phyloP scores from a whole-genome alignment of 2,888 invertebrate species.

The Sarcophaga carnaria region DNA sequence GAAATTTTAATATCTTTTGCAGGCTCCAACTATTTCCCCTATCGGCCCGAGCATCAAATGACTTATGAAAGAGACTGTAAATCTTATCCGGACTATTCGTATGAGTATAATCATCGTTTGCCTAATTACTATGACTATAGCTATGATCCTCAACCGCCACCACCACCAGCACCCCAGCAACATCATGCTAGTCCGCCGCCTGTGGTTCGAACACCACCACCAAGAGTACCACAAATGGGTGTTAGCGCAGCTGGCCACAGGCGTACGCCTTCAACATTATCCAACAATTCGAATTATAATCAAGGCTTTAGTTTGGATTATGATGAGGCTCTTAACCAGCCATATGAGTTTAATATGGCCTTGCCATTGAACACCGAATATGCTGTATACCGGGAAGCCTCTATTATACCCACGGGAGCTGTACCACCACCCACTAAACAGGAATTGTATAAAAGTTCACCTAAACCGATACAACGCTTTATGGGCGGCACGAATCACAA shows the following conservation, averaged over 20 bases:
- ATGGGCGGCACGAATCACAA: slow-evolving; percentile 51
- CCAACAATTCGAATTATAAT: slow-evolving; percentile 84
- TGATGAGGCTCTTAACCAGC: slow-evolving; percentile 81
- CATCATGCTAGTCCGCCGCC: slow-evolving; percentile 61
- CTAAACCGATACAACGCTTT: slow-evolving; percentile 76
- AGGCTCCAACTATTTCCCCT: slow-evolving; percentile 82
- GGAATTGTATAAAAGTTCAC: slow-evolving; percentile 77
- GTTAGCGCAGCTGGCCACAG: slow-evolving; percentile 84
- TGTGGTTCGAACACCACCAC: slow-evolving; percentile 79
- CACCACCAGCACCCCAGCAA: slow-evolving; percentile 71
- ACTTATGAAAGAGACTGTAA: slow-evolving; percentile 81
- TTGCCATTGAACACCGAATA: slow-evolving; percentile 65
- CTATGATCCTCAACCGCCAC: slow-evolving; percentile 75
- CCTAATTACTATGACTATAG: slow-evolving; percentile 80
- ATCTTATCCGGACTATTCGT: slow-evolving; percentile 81
- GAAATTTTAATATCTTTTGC: background rate
- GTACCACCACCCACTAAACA: slow-evolving; percentile 75
- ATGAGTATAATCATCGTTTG: slow-evolving; percentile 79
- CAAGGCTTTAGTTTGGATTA: slow-evolving; percentile 86
- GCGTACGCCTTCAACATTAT: slow-evolving; percentile 90
- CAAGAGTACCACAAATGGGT: slow-evolving; percentile 81
- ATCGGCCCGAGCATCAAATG: slow-evolving; percentile 79
- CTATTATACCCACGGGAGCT: slow-evolving; percentile 42
- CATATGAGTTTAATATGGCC: slow-evolving; percentile 78
- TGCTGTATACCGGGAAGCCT: slow-evolving; percentile 61